Conservation (phyloP, 1,140 invertebrate genomes). For the Amyelois transitella region DNA sequence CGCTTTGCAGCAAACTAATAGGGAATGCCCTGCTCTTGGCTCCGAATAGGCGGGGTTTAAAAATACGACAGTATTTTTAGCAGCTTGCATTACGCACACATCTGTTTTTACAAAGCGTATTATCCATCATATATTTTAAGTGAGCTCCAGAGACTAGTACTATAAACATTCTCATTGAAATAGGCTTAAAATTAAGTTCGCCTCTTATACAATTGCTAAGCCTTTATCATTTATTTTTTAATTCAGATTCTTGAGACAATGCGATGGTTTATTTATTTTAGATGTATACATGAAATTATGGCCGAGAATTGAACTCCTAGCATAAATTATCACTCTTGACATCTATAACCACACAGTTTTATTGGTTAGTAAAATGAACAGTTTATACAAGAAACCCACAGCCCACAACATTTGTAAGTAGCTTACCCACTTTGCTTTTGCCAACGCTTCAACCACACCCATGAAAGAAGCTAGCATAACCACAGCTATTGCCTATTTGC, state of each 20-base stretch:
- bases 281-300: no score
- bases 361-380: background rate
- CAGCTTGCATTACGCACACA: background rate
- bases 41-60: background rate
- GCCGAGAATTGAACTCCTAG: background rate
- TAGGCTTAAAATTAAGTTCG: background rate
- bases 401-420: background rate
- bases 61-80: background rate
- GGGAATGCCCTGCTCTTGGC: background rate
- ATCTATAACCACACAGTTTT: background rate
- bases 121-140: background rate
- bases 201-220: no score
- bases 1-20: background rate
- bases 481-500: constrained; percentile 36
- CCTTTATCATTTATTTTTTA: no score
- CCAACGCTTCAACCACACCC: background rate
- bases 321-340: background rate
- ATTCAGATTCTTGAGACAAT: no score
- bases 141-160: background rate
- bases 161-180: background rate
- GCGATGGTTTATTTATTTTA: no score
- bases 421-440: background rate
- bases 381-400: background rate
- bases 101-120: background rate
- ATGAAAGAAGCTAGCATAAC: constrained; percentile 13